Percentiles rank a stretch among this genome's conserved stretches.
These are phyloP conservation scores for Sebastes reedi DNA, from an alignment of 2,797 vertebrate species.

Conservation along the genomic window DNA sequence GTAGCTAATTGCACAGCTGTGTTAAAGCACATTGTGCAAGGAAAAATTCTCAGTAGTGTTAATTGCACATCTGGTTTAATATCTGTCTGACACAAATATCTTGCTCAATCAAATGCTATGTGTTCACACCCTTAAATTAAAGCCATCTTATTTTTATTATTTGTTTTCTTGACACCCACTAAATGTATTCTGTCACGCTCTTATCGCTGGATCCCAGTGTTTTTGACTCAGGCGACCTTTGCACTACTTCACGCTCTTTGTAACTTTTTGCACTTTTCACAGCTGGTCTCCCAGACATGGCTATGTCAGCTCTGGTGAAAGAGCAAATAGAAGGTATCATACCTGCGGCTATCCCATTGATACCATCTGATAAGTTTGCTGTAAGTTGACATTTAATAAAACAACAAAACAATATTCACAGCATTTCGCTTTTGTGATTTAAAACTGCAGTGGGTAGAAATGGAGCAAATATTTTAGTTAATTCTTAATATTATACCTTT, in stretches of 20 bases:
- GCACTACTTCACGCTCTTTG: background rate
- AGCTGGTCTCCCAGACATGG: slow-evolving; percentile 84
- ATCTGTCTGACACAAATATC: background rate
- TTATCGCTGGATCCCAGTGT: background rate
- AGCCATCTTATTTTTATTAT: background rate
- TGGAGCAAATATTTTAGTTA: too few relatives aligned
- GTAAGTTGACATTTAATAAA: slow-evolving; percentile 65
- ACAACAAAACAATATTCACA: too few relatives aligned
- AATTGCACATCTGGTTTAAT: background rate
- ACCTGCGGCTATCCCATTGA: slow-evolving; percentile 75
- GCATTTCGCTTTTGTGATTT: too few relatives aligned
- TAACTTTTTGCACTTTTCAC: slow-evolving; percentile 13
- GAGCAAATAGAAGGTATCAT: slow-evolving; percentile 84
- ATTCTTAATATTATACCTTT: too few relatives aligned
- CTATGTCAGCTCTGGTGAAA: slow-evolving; percentile 82
- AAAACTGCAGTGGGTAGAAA: too few relatives aligned
- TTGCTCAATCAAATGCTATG: background rate
- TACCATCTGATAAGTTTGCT: slow-evolving; percentile 76
- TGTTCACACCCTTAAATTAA: background rate
- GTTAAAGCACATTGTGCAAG: background rate
- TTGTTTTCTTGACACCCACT: background rate
- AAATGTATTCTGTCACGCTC: background rate
- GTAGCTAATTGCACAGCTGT: background rate
- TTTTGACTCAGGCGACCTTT: background rate
- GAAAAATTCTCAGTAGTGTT: background rate